phyloP scores from a whole-genome alignment of 2,113 vertebrate species.

The Leucoraja erinaceus region DNA sequence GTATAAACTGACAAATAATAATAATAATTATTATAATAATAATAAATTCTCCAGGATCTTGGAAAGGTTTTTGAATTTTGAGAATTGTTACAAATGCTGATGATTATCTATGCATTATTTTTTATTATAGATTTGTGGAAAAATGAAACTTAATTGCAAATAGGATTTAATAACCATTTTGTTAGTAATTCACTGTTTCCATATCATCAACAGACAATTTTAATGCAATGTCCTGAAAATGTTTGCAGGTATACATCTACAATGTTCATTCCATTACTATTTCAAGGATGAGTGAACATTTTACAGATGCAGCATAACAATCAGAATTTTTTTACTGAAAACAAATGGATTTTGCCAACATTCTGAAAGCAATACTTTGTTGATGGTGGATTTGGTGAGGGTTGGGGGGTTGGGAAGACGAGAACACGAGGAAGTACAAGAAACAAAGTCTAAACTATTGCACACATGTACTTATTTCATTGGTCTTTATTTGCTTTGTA shows the following conservation, averaged over 20 bases:
- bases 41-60: neutral
- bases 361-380: neutral
- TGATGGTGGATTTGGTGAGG: too few species aligned
- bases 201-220: neutral
- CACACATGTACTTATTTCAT: slow-evolving; percentile 18
- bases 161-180: neutral
- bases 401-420: too few species aligned
- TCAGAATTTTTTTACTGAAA: neutral
- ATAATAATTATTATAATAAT: too few species aligned
- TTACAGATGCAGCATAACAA: neutral
- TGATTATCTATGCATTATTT: neutral
- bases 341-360: neutral
- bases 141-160: neutral
- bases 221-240: neutral
- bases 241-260: neutral
- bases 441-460: slow-evolving; percentile 21
- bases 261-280: neutral
- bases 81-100: neutral
- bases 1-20: neutral
- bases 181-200: neutral
- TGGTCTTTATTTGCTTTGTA: slow-evolving; percentile 31
- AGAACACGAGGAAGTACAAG: neutral
- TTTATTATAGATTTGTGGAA: neutral
- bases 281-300: neutral
- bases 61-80: neutral